Percentiles rank a stretch among this genome's conserved stretches.
Evolutionary conservation across 2,888 invertebrate genomes (phyloP).

Genomic region (Panopea generosa): DNA sequence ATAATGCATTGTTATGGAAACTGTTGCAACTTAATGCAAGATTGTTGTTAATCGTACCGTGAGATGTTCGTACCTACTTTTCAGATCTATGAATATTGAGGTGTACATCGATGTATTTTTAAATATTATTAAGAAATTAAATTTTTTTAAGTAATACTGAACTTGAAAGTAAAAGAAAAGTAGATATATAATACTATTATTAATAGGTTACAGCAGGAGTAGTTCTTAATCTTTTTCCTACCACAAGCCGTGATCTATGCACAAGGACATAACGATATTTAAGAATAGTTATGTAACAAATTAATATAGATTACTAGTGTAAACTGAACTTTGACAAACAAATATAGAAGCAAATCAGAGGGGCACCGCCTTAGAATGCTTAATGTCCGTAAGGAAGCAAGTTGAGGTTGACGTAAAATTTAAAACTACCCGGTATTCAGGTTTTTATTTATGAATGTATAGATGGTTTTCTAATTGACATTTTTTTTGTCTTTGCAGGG

Average conservation of each 20-base stretch:
- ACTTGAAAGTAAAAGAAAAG: constrained; percentile 3
- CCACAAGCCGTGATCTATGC: constrained; percentile 3
- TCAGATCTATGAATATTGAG: constrained; percentile 3
- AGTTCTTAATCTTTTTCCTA: constrained; percentile 3
- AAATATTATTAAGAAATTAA: too few species aligned
- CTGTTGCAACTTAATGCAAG: too few species aligned
- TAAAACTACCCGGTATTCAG: constrained; percentile 3
- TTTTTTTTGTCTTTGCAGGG: constrained; percentile 4
- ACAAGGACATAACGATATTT: neutral
- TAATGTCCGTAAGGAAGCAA: constrained; percentile 1
- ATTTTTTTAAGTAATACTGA: constrained; percentile 1
- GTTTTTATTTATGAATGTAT: too few species aligned
- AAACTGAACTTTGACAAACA: constrained; percentile 3
- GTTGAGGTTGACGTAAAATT: constrained; percentile 3
- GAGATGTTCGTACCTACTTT: too few species aligned
- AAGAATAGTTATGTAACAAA: constrained; percentile 3
- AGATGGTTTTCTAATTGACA: constrained; percentile 3
- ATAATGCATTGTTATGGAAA: too few species aligned
- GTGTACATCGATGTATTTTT: constrained; percentile 3
- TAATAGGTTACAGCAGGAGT: constrained; percentile 3
- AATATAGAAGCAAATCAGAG: constrained; percentile 3
- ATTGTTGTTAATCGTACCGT: too few species aligned
- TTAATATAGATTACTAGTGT: constrained; percentile 1
- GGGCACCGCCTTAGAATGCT: constrained; percentile 1
- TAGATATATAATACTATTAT: constrained; percentile 1